phyloP scores from a whole-genome alignment of 2,113 vertebrate species.

The Caranx ignobilis region DNA sequence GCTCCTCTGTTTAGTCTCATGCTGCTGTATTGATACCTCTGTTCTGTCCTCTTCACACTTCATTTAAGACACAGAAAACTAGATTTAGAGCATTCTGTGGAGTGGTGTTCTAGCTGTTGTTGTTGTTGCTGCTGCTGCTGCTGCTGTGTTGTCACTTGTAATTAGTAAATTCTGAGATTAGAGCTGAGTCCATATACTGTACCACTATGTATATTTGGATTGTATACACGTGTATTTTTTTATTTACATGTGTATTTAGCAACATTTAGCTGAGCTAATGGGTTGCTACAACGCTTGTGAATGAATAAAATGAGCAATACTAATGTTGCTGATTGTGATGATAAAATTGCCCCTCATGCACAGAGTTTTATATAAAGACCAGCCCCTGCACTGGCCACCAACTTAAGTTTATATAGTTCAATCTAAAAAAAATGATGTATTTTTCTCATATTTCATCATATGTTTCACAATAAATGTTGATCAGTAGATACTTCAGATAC shows the following conservation, averaged over 20 bases:
- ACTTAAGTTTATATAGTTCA: too few species aligned
- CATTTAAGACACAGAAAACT: slow-evolving; percentile 43
- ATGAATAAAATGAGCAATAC: slow-evolving; percentile 78
- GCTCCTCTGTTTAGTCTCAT: slow-evolving; percentile 58
- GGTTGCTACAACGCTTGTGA: slow-evolving; percentile 72
- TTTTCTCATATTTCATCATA: too few species aligned
- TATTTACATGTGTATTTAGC: slow-evolving; percentile 65
- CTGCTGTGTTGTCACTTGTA: slow-evolving; percentile 72
- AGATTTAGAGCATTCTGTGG: slow-evolving; percentile 52
- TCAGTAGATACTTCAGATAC: neutral
- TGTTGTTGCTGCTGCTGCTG: slow-evolving; percentile 68
- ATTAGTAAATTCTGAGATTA: slow-evolving; percentile 61
- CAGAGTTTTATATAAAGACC: neutral
- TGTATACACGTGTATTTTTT: slow-evolving; percentile 70
- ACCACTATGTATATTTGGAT: slow-evolving; percentile 66
- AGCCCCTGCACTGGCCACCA: neutral
- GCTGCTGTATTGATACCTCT: slow-evolving; percentile 55
- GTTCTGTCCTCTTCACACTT: slow-evolving; percentile 57
- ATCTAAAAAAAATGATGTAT: too few species aligned
- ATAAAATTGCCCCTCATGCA: slow-evolving; percentile 14
- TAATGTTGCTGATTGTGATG: slow-evolving; percentile 52
- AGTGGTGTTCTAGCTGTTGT: slow-evolving; percentile 69
- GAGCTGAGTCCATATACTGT: slow-evolving; percentile 62
- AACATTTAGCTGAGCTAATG: slow-evolving; percentile 77
- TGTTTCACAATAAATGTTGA: neutral